Base-by-base conservation (phyloP, 2,113 vertebrate species). In the Oncorhynchus kisutch region DNA sequence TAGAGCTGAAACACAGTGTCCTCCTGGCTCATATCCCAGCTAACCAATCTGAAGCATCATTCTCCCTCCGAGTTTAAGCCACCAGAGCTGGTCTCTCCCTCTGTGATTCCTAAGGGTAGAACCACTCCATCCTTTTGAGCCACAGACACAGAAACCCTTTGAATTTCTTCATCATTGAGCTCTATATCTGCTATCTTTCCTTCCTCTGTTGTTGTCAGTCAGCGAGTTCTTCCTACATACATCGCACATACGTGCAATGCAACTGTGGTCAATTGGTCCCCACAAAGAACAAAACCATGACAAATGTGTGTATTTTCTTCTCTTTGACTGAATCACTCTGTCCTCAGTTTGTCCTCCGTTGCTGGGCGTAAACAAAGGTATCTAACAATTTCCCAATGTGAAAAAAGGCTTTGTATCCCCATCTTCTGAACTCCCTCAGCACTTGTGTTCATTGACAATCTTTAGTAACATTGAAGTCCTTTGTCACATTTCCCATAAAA, bases 41-140 rank as follows among this genome's bases (percentile, higher is more conserved):
- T 83, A 90, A 84, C 88, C 91, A 85, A 91, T 90, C 88, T 88
- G 88, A 89, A 83, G 84, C 91, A 92, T 93, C 81, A 84, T 89
- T 80, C 68, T 62, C 27, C 65, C 86, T 89, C 80, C 64, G 69
- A 22, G 54, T 70, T 51, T 54, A 69, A 45, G 79, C 74, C 71
- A 18, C 81, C 14, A 34, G 78, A 84, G 81, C 85, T 83, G 84
- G 65, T 87, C 75, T 76, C 72, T 75, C 72, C 78, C 81, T 88
- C 78, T 85, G 78, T 70, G 51, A 54, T 18, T 74, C 77, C 79
- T 85, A 87, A 27, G 86, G 81, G 83, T 79, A 88, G 81, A 87
- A 78, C 77, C 87, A 84, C 80, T 83, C 87, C 87, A 84, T 89
- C 80, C 84, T 88, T 81, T 85, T 87, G 75, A 84, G 79, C 70